Evolutionary conservation across 92 coral and sea anemone genomes (phyloP).

Genomic region (Phenganax stokvisi): DNA sequence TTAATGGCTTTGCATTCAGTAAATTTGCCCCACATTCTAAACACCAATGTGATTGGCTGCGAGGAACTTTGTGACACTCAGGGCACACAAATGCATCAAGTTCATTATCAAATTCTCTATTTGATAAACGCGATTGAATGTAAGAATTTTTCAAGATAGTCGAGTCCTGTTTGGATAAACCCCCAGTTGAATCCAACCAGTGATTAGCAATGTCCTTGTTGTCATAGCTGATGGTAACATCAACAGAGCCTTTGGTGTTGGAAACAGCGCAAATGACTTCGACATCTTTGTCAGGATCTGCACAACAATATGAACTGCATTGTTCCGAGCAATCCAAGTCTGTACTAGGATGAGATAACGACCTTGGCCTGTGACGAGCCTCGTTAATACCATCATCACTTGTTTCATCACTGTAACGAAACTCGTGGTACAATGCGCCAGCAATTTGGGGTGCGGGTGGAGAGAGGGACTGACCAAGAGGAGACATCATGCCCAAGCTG

Average conservation of each 20-base stretch:
- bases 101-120: neutral
- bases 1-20: constrained; percentile 48
- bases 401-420: constrained; percentile 57
- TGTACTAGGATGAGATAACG: constrained; percentile 29
- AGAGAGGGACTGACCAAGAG: constrained; percentile 1
- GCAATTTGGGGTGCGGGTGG: constrained; percentile 78
- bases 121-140: neutral
- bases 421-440: constrained; percentile 80
- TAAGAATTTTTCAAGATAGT: neutral
- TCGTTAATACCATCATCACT: neutral
- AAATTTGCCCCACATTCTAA: constrained; percentile 84
- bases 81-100: constrained; percentile 58
- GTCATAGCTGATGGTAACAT: neutral
- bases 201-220: neutral
- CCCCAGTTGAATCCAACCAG: neutral
- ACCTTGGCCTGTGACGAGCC: constrained; percentile 28
- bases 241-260: neutral
- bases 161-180: neutral
- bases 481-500: neutral
- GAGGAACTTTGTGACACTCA: constrained; percentile 61
- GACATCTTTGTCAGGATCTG: neutral
- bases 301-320: constrained; percentile 9
- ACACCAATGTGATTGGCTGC: constrained; percentile 81
- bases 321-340: neutral
- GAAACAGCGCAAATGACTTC: neutral